phyloP scores from a whole-genome alignment of 2,113 vertebrate genomes.

The Callaeas wilsoni region DNA sequence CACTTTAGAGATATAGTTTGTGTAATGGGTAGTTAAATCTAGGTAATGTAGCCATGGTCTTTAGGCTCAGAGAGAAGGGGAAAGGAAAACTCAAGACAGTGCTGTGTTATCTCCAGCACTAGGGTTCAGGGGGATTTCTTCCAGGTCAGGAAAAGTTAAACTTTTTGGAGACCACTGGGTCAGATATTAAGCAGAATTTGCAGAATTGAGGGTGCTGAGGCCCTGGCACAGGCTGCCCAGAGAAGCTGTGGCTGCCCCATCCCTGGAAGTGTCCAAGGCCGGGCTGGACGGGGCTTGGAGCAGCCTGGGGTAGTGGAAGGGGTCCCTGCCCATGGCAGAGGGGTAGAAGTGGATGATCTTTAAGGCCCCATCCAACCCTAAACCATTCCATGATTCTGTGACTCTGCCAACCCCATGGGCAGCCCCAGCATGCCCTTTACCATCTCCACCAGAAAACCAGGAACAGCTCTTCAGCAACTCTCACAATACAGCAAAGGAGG shows the following conservation, averaged over 20 bases:
- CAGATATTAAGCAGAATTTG: neutral
- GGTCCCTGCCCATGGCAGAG: neutral
- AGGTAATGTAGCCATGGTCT: slow-evolving; percentile 16
- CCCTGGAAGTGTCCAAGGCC: neutral
- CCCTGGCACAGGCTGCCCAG: neutral
- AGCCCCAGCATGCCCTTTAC: neutral
- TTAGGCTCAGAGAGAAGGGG: neutral
- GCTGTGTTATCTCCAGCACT: neutral
- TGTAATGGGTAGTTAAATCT: slow-evolving; percentile 53
- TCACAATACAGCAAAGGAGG: rapidly evolving
- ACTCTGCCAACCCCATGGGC: rapidly evolving
- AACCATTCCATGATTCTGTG: neutral
- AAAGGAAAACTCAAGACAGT: rapidly evolving
- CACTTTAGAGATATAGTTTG: slow-evolving; percentile 44
- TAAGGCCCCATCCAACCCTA: neutral
- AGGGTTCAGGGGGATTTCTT: neutral
- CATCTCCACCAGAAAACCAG: neutral
- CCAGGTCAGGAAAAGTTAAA: neutral
- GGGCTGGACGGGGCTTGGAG: neutral
- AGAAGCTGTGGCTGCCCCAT: neutral
- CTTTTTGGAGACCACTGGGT: neutral
- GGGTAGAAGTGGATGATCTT: neutral
- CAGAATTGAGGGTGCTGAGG: neutral
- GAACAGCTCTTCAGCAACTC: rapidly evolving
- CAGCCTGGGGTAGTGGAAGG: rapidly evolving